Evolutionary conservation across 1,140 invertebrate genomes (phyloP).

Genomic region (Bombyx mandarina): DNA sequence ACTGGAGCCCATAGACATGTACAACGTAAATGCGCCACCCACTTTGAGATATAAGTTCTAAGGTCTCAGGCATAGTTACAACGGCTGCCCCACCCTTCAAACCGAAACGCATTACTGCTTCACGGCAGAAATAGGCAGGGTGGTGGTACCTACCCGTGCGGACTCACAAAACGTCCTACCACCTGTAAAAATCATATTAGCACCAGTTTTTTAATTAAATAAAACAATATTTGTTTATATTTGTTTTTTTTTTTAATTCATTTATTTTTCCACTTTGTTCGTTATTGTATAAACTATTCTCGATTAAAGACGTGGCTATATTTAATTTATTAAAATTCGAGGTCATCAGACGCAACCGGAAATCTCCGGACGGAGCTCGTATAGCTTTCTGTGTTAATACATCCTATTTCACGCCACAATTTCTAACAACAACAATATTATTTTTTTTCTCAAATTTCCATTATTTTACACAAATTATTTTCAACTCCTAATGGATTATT

Average conservation of each 20-base stretch:
- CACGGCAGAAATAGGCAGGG: too few species aligned
- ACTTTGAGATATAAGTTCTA: too few species aligned
- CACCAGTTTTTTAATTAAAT: background rate
- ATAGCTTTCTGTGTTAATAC: constrained; percentile 26
- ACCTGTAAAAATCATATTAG: too few species aligned
- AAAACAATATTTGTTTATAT: background rate
- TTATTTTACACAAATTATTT: background rate
- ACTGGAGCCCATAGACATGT: too few species aligned
- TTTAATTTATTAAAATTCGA: constrained; percentile 43
- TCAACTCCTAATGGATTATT: background rate
- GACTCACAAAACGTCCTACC: too few species aligned
- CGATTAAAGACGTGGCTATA: constrained; percentile 61
- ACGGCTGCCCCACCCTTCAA: too few species aligned
- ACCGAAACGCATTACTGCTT: too few species aligned
- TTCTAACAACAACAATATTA: background rate
- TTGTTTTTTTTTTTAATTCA: too few species aligned
- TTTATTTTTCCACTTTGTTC: constrained; percentile 17
- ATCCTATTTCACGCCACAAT: constrained; percentile 7
- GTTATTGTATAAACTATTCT: constrained; percentile 39
- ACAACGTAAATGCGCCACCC: too few species aligned
- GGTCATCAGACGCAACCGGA: constrained; percentile 51
- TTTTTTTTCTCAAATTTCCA: background rate
- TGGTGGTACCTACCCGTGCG: too few species aligned
- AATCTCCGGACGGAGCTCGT: constrained; percentile 28
- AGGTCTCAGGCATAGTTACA: too few species aligned